phyloP scores from a whole-genome alignment of 2,797 vertebrate species.

The Setipinna tenuifilis region DNA sequence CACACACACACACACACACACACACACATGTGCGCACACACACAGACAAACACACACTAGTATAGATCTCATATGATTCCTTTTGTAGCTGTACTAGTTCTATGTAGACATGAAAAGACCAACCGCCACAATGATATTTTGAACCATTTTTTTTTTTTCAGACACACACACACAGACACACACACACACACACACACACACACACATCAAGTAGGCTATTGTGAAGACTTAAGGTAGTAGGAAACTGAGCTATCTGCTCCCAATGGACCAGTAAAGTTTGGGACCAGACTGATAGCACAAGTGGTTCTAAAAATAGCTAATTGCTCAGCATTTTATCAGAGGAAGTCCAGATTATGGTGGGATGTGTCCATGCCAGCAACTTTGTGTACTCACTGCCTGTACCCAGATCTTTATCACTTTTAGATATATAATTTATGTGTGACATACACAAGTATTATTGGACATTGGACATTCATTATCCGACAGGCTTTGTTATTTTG shows the following conservation, averaged over 20 bases:
- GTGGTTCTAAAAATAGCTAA: neutral
- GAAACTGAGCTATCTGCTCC: neutral
- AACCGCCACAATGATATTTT: too few relatives aligned
- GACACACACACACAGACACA: neutral
- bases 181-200: neutral
- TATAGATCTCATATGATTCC: too few relatives aligned
- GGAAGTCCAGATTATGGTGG: neutral
- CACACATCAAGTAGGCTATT: neutral
- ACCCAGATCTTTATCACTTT: neutral
- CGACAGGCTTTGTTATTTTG: neutral
- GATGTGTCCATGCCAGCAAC: neutral
- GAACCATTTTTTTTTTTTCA: too few relatives aligned
- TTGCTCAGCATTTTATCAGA: neutral
- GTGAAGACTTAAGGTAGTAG: neutral
- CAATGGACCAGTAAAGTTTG: neutral
- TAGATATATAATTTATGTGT: neutral
- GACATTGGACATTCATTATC: neutral
- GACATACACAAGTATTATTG: neutral
- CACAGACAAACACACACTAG: too few relatives aligned
- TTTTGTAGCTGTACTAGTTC: neutral
- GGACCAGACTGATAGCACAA: neutral
- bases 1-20: too few relatives aligned
- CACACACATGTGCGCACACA: too few relatives aligned
- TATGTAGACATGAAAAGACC: too few relatives aligned
- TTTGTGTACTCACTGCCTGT: neutral